Conservation (phyloP, 2,888 invertebrate species). For the Galerucella pusilla region DNA sequence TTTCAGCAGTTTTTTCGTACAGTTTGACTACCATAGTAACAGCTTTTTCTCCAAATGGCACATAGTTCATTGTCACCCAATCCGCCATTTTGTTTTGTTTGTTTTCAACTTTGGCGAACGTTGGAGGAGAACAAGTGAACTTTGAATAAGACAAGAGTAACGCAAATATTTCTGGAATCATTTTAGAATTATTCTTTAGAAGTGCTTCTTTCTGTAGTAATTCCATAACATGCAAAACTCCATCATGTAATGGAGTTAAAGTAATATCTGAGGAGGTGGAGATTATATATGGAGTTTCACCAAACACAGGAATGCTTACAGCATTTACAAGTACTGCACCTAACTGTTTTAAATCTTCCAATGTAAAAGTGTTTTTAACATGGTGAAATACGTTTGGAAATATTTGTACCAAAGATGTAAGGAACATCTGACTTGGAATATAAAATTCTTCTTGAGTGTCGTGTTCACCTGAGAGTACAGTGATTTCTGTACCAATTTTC, state of each 20-base stretch:
- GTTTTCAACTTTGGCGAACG: conserved; percentile 67
- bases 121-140: conserved; percentile 77
- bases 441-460: conserved; percentile 73
- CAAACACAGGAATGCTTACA: conserved; percentile 83
- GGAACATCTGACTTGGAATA: conserved; percentile 92
- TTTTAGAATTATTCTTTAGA: conserved; percentile 68
- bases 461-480: conserved; percentile 69
- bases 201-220: conserved; percentile 83
- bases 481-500: conserved; percentile 85
- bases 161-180: conserved; percentile 76
- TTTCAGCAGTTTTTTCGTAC: conserved; percentile 79
- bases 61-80: conserved; percentile 84
- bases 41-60: conserved; percentile 87
- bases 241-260: conserved; percentile 85
- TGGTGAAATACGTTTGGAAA: conserved; percentile 95
- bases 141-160: conserved; percentile 75
- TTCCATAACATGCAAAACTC: conserved; percentile 87
- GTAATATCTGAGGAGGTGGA: conserved; percentile 78
- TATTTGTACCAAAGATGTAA: conserved; percentile 94
- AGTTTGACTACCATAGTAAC: conserved; percentile 79
- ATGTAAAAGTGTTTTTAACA: conserved; percentile 73
- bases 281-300: conserved; percentile 85
- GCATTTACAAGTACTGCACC: conserved; percentile 77
- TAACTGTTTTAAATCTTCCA: conserved; percentile 82
- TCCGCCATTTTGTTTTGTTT: conserved; percentile 70